Base-by-base conservation (phyloP, 2,888 invertebrate genomes). In the Andrena minutula region DNA sequence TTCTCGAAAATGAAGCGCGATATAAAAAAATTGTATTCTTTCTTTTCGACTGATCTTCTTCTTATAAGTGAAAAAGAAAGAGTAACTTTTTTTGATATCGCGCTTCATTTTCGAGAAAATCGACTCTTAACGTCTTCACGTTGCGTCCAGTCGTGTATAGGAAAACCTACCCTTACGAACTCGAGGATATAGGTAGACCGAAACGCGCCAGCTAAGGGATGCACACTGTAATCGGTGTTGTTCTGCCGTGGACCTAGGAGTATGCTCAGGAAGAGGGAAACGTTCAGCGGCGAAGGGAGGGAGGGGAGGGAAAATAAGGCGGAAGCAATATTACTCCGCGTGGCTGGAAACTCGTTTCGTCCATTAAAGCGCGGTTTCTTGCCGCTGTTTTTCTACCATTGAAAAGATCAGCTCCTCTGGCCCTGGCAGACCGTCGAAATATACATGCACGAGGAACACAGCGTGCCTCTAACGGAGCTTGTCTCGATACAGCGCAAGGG, bases 311-410 rank as follows among this genome's bases (percentile, higher is more conserved):
- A 82, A 83, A 88, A 88, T 88, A 89, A 88, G 88, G 87, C 88
- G 89, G 90, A 90, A 92, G 89, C 90, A 91, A 91, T 92, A 92
- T 91, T 88, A 89, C 90, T 86, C 87, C 86, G 85, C 86, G 90
- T 89, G 88, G 90, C 88, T 91, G 89, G 88, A 91, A 92, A 92
- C 91, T 91, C 91, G 91, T 91, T 92, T 92, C 90, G 89, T 92
- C 91, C 92, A 92, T 92, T 92, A 92, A 92, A 91, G 89, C 91
- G 87, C 83, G 88, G 86, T 88, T 90, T 88, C 83, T 89, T 88
- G 79, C 83, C 61, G 63, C 56, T 73, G 82, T 86, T 89, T 89
- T 86, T 89, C 58, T 82, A 79, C 75, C 81, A 79, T 71, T 26
- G 66, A 41, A 78, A 75, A 71, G 82, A 79, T 79, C 83, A 60